Evolutionary conservation across 2,113 vertebrate species (phyloP).

Genomic region (Archocentrus centrarchus): DNA sequence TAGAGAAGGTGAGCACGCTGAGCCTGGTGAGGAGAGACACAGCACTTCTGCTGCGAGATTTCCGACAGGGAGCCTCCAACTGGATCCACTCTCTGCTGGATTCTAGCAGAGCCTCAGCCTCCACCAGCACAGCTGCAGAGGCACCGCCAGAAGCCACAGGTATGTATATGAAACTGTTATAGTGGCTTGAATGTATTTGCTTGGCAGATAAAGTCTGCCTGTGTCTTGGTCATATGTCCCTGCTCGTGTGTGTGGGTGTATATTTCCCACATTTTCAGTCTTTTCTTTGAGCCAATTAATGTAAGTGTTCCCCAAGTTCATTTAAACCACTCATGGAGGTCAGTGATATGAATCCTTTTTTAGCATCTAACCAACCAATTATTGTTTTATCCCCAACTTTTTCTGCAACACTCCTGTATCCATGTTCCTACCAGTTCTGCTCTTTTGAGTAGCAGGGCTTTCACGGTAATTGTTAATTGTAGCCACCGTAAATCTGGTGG

Average conservation of each 20-base stretch:
- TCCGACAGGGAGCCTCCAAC: slow-evolving; percentile 87
- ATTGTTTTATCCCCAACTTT: slow-evolving; percentile 30
- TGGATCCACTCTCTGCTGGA: slow-evolving; percentile 89
- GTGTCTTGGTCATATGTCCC: not conserved
- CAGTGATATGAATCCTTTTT: slow-evolving; percentile 37
- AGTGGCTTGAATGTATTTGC: slow-evolving; percentile 21
- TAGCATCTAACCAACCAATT: slow-evolving; percentile 42
- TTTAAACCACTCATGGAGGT: slow-evolving; percentile 33
- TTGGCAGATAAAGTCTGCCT: slow-evolving; percentile 7
- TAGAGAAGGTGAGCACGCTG: slow-evolving; percentile 84
- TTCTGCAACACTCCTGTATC: slow-evolving; percentile 25
- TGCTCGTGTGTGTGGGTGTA: not conserved
- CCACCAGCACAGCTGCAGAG: slow-evolving; percentile 48
- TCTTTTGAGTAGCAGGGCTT: slow-evolving; percentile 44
- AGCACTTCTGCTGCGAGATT: slow-evolving; percentile 83
- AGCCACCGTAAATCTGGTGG: slow-evolving; percentile 57
- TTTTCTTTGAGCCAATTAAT: slow-evolving; percentile 30
- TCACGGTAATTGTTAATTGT: slow-evolving; percentile 74
- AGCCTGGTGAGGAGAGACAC: slow-evolving; percentile 85
- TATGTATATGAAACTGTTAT: slow-evolving; percentile 45
- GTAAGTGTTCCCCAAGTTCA: slow-evolving; percentile 21
- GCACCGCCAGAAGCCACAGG: slow-evolving; percentile 48
- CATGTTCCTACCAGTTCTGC: slow-evolving; percentile 55
- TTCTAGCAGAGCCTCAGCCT: slow-evolving; percentile 64
- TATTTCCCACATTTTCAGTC: not conserved